A percentile compares a stretch with the other conserved stretches of the same genome.
Conservation (phyloP, 2,797 vertebrate genomes). For the Salmo trutta region DNA sequence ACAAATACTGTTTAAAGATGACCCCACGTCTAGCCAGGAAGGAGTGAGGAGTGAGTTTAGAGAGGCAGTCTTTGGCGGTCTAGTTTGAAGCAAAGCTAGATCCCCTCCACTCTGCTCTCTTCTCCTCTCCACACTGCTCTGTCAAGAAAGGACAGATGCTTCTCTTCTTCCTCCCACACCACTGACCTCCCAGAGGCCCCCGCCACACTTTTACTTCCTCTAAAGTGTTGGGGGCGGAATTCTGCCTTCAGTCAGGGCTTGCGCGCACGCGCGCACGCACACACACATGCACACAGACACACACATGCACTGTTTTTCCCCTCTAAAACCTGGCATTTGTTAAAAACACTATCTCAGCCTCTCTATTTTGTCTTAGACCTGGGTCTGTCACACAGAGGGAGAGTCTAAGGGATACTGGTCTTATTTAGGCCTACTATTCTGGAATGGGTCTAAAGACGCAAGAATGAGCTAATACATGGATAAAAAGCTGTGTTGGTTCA, state of each 20-base stretch:
- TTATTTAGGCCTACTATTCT: neutral
- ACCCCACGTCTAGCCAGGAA: neutral
- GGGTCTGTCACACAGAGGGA: neutral
- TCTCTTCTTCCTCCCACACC: constrained; percentile 70
- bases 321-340: constrained; percentile 45
- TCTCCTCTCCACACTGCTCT: constrained; percentile 16
- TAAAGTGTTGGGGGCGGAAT: constrained; percentile 53
- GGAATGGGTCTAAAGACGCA: neutral
- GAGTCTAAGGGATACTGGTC: neutral
- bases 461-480: neutral
- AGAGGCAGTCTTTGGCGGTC: constrained; percentile 30
- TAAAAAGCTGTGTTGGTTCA: neutral
- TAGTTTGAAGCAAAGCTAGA: constrained; percentile 36
- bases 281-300: neutral
- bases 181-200: constrained; percentile 68
- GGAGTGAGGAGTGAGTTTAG: constrained; percentile 1
- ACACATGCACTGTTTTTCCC: neutral
- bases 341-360: constrained; percentile 28
- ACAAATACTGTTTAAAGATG: neutral
- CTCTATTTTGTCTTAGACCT: constrained; percentile 12
- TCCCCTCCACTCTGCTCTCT: neutral
- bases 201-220: constrained; percentile 70
- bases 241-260: constrained; percentile 22
- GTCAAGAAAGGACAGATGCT: constrained; percentile 62
- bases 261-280: neutral